Percentiles rank a stretch among this genome's conserved stretches.
Conservation (phyloP, 2,797 vertebrate species). For the Cercopithecus diana region DNA sequence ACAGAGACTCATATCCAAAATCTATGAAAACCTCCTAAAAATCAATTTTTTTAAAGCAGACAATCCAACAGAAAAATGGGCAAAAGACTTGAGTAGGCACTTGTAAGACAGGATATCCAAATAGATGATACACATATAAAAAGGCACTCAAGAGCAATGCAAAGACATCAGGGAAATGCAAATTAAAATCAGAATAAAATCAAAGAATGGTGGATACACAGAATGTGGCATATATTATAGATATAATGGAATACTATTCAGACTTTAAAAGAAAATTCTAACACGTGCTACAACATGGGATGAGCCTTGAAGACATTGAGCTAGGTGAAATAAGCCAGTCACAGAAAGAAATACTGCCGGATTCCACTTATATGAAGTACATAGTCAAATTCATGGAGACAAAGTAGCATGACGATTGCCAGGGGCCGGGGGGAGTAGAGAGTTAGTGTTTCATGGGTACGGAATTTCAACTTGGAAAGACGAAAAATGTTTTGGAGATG, state of each 20-base stretch:
- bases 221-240: neutral
- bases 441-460: neutral
- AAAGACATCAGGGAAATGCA: neutral
- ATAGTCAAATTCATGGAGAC: neutral
- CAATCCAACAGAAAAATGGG: neutral
- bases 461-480: neutral
- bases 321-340: neutral
- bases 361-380: neutral
- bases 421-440: rapidly evolving
- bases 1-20: neutral
- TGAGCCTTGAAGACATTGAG: neutral
- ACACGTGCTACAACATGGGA: neutral
- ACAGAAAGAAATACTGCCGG: neutral
- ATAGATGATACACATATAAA: neutral
- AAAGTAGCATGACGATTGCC: neutral
- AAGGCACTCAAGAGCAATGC: neutral
- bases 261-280: neutral
- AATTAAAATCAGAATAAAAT: neutral
- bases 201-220: neutral
- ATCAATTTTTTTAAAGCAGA: neutral
- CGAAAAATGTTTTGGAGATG: neutral
- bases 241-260: neutral
- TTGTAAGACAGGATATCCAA: neutral
- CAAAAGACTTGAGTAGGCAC: neutral
- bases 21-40: neutral